These are phyloP conservation scores for Chaetophractus vellerosus DNA, from an alignment of 2,797 vertebrate species.

Conservation along the genomic window DNA sequence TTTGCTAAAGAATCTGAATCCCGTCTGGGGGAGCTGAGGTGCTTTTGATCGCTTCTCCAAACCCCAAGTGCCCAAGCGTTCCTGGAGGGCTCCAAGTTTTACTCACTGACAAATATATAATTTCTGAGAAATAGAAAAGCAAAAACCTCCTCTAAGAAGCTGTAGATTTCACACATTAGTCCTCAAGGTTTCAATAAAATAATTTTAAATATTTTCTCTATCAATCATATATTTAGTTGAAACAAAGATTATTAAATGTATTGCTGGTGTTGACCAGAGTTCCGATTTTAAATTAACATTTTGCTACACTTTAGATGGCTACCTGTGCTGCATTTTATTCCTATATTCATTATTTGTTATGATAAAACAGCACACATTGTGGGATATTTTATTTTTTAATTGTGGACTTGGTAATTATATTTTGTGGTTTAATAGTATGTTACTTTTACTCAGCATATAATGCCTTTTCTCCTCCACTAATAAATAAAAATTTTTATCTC, in stretches of 20 bases:
- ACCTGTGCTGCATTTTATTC: background rate
- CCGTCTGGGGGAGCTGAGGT: background rate
- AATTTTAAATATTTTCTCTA: constrained; percentile 16
- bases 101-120: background rate
- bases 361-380: background rate
- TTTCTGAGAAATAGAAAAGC: constrained; percentile 1
- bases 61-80: background rate
- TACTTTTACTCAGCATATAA: background rate
- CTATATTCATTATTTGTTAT: background rate
- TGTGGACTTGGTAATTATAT: background rate
- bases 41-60: background rate
- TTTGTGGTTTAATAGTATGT: background rate
- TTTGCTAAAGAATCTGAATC: background rate
- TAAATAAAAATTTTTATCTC: constrained; percentile 2
- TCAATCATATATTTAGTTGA: background rate
- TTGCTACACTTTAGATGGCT: background rate
- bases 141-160: background rate
- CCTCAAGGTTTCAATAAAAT: constrained; percentile 43
- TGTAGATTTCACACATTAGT: background rate
- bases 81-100: background rate
- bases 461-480: constrained; percentile 51
- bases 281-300: background rate
- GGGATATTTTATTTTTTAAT: constrained; percentile 32
- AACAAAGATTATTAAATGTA: background rate
- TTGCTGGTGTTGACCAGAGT: background rate